Conservation (phyloP, 2,113 vertebrate species). For the Chunga burmeisteri region DNA sequence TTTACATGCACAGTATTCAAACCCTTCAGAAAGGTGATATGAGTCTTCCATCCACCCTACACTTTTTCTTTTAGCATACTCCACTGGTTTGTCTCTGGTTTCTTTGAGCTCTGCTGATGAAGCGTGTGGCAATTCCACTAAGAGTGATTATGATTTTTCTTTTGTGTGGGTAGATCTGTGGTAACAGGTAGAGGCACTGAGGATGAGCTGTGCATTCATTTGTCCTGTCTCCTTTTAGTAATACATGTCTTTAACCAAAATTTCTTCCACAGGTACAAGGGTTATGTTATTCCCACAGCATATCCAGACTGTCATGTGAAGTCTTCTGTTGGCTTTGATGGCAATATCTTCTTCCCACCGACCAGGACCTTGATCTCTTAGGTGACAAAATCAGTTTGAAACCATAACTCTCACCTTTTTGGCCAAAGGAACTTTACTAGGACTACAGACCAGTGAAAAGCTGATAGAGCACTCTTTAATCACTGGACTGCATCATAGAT, state of each 20-base stretch:
- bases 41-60: fast-evolving
- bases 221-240: not conserved
- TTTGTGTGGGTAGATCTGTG: not conserved
- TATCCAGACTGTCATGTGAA: not conserved
- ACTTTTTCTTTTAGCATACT: not conserved
- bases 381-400: not conserved
- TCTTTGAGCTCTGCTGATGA: not conserved
- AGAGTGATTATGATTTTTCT: not conserved
- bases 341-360: not conserved
- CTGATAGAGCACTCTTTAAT: not conserved
- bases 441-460: fast-evolving
- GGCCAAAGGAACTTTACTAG: not conserved
- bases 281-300: not conserved
- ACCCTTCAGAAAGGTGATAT: not conserved
- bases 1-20: not conserved
- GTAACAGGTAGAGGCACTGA: not conserved
- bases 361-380: not conserved
- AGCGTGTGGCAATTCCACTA: not conserved
- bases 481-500: not conserved
- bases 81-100: not conserved
- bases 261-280: not conserved
- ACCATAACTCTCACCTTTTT: not conserved
- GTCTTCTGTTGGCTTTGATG: not conserved
- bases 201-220: not conserved
- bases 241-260: not conserved